Evolutionary conservation across 1,140 invertebrate genomes (phyloP), one percentile per base, ranked within the genome.

Genomic region (Panagrolaimus sp.): DNA sequence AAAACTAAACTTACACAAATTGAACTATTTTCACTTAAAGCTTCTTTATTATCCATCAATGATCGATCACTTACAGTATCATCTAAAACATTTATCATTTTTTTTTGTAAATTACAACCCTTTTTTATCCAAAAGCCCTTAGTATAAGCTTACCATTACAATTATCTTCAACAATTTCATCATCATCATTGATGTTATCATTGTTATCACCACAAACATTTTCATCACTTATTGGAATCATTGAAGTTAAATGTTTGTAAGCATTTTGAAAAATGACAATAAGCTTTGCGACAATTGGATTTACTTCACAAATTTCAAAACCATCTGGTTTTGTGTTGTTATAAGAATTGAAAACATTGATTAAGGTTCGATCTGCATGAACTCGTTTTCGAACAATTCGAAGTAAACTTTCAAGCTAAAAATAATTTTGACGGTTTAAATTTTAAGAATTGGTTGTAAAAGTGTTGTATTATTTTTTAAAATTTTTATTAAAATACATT

Each of bases 351-450:
- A 75, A 76, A 15, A 74, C 24, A 65, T 69, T 73, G 28, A 76
- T 71, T n/a, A 76, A 52, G 15, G 71, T 43, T 58, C 69, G 63
- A 63, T 76, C 74, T n/a, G 72, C 71, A 26, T 62, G 69, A 44
- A 76, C 73, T 24, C 74, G 55, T 47, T 76, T 76, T 17, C 69
- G 45, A n/a, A 76, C 74, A 26, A 76, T 76, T 43, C 74, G 65
- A 0, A 76, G 66, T 8, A 76, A 48, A 17, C 74, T 76, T n/a
- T 43, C 43, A 4, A 76, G 67, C 74, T 75, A 58, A 71, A 73
- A 65, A 64, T n/a, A 14, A 47, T 32, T 58, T 10, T 14, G n/a
- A n/a, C n/a, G 46, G 21, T 24, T 10, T 9, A 45, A 17, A 68
- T 43, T 28, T 14, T 21, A 26, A n/a, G 55, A n/a, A n/a, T n/a